A percentile compares a stretch with the other conserved stretches of the same genome.
Conservation (phyloP, 2,113 vertebrate species). For the Merops nubicus region DNA sequence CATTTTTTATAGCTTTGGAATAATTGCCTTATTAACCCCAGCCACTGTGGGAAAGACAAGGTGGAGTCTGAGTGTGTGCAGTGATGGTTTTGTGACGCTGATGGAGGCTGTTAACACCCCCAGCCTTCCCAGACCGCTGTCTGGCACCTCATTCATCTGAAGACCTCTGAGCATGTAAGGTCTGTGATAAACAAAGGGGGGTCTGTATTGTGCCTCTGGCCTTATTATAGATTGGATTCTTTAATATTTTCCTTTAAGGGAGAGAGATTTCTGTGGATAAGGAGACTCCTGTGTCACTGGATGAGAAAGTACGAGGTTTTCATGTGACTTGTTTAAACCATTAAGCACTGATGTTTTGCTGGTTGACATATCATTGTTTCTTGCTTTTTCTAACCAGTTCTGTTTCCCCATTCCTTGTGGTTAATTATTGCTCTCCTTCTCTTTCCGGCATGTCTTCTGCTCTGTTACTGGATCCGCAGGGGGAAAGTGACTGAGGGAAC, state of each 20-base stretch:
- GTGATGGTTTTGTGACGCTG: slow-evolving; percentile 17
- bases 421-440: slow-evolving; percentile 53
- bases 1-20: not conserved
- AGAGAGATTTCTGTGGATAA: slow-evolving; percentile 14
- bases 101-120: slow-evolving; percentile 34
- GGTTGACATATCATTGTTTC: slow-evolving; percentile 78
- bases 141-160: slow-evolving; percentile 63
- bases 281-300: slow-evolving; percentile 10
- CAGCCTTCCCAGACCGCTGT: slow-evolving; percentile 29
- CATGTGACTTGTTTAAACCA: slow-evolving; percentile 57
- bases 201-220: slow-evolving; percentile 34
- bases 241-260: slow-evolving; percentile 41
- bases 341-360: slow-evolving; percentile 67
- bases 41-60: not conserved
- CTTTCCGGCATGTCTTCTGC: slow-evolving; percentile 7
- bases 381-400: slow-evolving; percentile 58
- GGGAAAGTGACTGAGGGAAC: slow-evolving; percentile 69
- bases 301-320: slow-evolving; percentile 40
- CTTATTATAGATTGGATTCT: slow-evolving; percentile 61
- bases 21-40: not conserved
- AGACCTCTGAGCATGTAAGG: slow-evolving; percentile 34
- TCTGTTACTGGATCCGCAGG: slow-evolving; percentile 56
- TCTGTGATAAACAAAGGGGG: slow-evolving; percentile 49
- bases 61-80: not conserved
- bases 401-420: slow-evolving; percentile 71